phyloP scores from a whole-genome alignment of 2,888 invertebrate species.

The Mechanitis mazaeus region DNA sequence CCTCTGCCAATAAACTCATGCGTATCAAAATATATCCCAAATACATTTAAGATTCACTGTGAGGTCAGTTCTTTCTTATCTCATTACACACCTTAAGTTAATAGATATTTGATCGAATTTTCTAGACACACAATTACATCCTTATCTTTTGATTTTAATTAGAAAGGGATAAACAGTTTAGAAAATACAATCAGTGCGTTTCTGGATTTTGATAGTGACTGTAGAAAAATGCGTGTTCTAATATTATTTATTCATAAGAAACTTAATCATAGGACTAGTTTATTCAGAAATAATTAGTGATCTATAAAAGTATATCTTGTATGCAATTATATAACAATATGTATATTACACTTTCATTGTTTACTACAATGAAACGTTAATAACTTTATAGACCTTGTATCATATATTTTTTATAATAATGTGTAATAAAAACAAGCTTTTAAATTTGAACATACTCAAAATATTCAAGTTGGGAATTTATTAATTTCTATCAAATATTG shows the following conservation, averaged over 20 bases:
- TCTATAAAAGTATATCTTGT: too few species aligned
- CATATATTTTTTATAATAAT: too few species aligned
- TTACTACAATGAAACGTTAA: too few species aligned
- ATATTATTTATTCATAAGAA: constrained; percentile 26
- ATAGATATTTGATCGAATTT: neutral
- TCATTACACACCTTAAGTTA: constrained; percentile 13
- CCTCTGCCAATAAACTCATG: constrained; percentile 60
- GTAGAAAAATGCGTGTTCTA: constrained; percentile 10
- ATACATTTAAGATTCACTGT: constrained; percentile 51
- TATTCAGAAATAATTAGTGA: constrained; percentile 1
- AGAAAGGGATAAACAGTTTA: constrained; percentile 20
- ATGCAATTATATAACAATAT: too few species aligned
- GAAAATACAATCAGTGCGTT: neutral
- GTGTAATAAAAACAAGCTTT: too few species aligned
- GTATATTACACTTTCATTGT: too few species aligned
- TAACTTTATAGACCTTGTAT: too few species aligned
- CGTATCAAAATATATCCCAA: constrained; percentile 73
- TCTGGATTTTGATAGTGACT: neutral
- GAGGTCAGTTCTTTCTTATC: constrained; percentile 15
- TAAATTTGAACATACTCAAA: too few species aligned
- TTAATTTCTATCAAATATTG: too few species aligned
- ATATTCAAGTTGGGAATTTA: too few species aligned
- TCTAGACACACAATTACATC: constrained; percentile 1
- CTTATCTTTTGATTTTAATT: constrained; percentile 8
- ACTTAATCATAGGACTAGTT: constrained; percentile 53